A percentile compares a stretch with the other conserved stretches of the same genome.
Evolutionary conservation across 2,113 vertebrate species (phyloP).

Genomic region (Oncorhynchus gorbuscha): DNA sequence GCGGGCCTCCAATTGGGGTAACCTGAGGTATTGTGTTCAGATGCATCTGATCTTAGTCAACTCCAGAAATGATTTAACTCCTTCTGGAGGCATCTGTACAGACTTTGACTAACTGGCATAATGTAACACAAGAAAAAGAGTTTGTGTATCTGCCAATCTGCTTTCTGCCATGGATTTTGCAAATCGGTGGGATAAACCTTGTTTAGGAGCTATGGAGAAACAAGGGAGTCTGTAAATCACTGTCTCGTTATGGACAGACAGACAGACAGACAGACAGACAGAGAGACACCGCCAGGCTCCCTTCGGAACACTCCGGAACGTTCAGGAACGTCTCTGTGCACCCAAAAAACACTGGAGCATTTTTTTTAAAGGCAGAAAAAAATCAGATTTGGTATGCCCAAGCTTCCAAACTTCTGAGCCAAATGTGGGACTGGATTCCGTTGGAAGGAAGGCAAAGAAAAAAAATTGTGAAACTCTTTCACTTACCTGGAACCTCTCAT

Average conservation of each 20-base stretch:
- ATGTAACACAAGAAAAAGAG: slow-evolving; percentile 1
- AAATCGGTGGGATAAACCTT: slow-evolving; percentile 4
- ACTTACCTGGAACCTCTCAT: slow-evolving; percentile 61
- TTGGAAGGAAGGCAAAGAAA: slow-evolving; percentile 13
- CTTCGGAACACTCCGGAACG: too few relatives aligned
- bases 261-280: not conserved
- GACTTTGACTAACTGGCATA: too few relatives aligned
- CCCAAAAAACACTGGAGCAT: not conserved
- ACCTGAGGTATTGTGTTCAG: too few relatives aligned
- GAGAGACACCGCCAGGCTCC: too few relatives aligned
- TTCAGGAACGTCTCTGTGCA: too few relatives aligned
- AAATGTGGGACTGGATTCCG: not conserved
- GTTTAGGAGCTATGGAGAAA: slow-evolving; percentile 15
- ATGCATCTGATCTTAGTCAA: too few relatives aligned
- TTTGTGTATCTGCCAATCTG: not conserved
- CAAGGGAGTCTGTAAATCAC: slow-evolving; percentile 6
- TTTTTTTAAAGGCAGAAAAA: not conserved
- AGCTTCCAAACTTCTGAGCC: not conserved
- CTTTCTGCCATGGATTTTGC: slow-evolving; percentile 20
- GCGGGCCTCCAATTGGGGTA: too few relatives aligned
- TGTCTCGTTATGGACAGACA: not conserved
- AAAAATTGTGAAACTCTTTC: slow-evolving; percentile 19
- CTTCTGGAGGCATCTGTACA: too few relatives aligned
- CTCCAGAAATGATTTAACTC: too few relatives aligned
- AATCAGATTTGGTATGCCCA: not conserved